Conservation (phyloP, 2,888 invertebrate genomes). For the Andrena camellia region DNA sequence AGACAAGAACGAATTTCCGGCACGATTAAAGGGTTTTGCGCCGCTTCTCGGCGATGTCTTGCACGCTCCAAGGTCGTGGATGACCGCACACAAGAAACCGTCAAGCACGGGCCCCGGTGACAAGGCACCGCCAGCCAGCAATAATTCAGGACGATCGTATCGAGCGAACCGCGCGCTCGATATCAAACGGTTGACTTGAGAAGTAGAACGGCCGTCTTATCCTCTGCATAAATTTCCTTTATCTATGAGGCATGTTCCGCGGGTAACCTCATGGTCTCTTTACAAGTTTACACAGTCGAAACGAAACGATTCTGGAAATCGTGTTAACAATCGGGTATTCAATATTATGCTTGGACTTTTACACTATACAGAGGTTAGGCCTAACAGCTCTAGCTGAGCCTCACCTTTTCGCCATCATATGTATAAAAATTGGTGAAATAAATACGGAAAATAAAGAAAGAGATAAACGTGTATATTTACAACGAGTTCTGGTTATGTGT, state of each 20-base stretch:
- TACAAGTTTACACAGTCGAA: neutral
- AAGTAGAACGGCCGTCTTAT: constrained; percentile 55
- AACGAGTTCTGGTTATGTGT: neutral
- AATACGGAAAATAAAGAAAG: too few species aligned
- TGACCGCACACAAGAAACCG: constrained; percentile 37
- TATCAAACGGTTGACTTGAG: constrained; percentile 48
- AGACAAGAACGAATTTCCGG: neutral
- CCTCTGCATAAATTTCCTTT: constrained; percentile 73
- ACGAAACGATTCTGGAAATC: neutral
- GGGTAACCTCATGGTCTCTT: constrained; percentile 15
- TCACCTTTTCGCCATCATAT: too few species aligned
- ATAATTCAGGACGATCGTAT: constrained; percentile 59
- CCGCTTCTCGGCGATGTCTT: neutral
- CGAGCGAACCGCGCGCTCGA: constrained; percentile 41
- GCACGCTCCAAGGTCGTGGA: constrained; percentile 49
- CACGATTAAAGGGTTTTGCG: constrained; percentile 1
- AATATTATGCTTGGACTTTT: too few species aligned
- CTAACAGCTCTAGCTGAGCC: too few species aligned
- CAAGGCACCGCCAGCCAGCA: constrained; percentile 40
- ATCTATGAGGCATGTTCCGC: constrained; percentile 54
- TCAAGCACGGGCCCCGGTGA: constrained; percentile 38
- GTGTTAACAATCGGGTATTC: too few species aligned
- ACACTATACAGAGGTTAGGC: too few species aligned
- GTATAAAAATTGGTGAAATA: too few species aligned
- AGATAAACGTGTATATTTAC: neutral